Base-by-base conservation (phyloP, 2,888 invertebrate species). In the Caenorhabditis zanzibari region DNA sequence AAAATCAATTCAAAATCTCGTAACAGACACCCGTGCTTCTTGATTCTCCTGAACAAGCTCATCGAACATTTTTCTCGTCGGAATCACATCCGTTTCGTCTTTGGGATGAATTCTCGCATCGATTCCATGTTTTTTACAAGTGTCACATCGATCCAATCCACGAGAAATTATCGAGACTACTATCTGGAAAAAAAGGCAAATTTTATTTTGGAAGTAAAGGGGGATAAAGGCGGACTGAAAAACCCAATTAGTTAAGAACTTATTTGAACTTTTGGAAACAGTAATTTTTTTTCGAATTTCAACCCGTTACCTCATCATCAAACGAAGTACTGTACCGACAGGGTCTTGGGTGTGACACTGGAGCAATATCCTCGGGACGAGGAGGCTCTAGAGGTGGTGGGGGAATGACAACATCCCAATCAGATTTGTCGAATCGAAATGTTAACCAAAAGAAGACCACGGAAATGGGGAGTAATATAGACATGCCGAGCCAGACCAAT, bases 101-200 rank as follows among this genome's bases (percentile, higher is more conserved):
- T 47, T 49, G n/a, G 59, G 64, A 71, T 83, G 77, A 19, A 75
- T 3, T 28, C 54, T 63, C 3, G 59, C 47, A 32, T 75, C 63
- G n/a, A 83, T 63, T 6, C 83, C 83, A 44, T 80, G 83, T 26
- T 76, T 79, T 28, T 76, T 80, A 38, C 83, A 83, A 9, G 83
- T 83, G 35, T 83, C 83, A 54, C 83, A 83, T 6, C 83, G 63
- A 41, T 83, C 83, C 38, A 83, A 49, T 24, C 83, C 83, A 6
- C 75, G 56, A 6, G 83, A 75, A 10, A 75, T 54, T 41, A 83
- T 80, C 1, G 75, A 80, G 4, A 83, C 83, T 4, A 80, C 75
- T 19, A 80, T 80, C 83, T 83, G 79, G 24, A 82, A 54, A 38
- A 9, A 12, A 22, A 12, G n/a, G n/a, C n/a, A n/a, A n/a, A n/a